Evolutionary conservation across 2,797 vertebrate genomes (phyloP), one percentile per base, ranked within the genome.

Genomic region (Gephyroberyx darwinii): DNA sequence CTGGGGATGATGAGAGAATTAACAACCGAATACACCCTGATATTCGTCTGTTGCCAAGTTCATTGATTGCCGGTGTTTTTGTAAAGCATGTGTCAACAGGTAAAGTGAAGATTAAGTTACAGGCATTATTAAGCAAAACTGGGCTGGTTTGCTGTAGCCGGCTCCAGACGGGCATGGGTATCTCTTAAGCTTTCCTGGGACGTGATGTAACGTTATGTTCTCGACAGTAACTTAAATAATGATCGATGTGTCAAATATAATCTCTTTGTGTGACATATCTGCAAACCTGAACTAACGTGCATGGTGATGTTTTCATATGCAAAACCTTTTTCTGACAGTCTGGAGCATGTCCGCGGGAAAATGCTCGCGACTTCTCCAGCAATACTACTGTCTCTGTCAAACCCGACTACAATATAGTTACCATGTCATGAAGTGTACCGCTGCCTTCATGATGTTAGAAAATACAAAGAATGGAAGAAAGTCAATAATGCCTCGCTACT

Each of bases 41-140:
- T 6, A 17, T 30, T 5, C 10, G 14, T 3, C 9, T 26, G 51
- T 26, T 13, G 51, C 19, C 22, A 13, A 64, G 77, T 16, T 5
- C 2, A 59, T 8, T 54, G 14, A 47, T 48, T 37, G 59, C 33
- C 33, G 1, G 65, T 8, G 68, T n/a, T 76, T 41, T 47, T 39
- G 31, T 50, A 16, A 17, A 0, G 62, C 68, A 13, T 8, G 20
- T 50, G 83, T 89, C 90, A 90, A 91, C 91, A 91, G 90, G 89
- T 90, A 73, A 70, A 55, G 53, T 26, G 73, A 51, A 53, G 13
- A 56, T 17, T 19, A 5, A 39, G 43, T 19, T 66, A 17, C 67
- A 51, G n/a, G n/a, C 45, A 37, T 50, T 30, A 35, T 14, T 26
- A 4, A 52, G 51, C 22, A 30, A 31, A 69, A 47, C 16, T 16